Percentiles rank a stretch among this genome's conserved stretches.
phyloP scores from a whole-genome alignment of 2,113 vertebrate genomes.

The Chloropsis hardwickii region DNA sequence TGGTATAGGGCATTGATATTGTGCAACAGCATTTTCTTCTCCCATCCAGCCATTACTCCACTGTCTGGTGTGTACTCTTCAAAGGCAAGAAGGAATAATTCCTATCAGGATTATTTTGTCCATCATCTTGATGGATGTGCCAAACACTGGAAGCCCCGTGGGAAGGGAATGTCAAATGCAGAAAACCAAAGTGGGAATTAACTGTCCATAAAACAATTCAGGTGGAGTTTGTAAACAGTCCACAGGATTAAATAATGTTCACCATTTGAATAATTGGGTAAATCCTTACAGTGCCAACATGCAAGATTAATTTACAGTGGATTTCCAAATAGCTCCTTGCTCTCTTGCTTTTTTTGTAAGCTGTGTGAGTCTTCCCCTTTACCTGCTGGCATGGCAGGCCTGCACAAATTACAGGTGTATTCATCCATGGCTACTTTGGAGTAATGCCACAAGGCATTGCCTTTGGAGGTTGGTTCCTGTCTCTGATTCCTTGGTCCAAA shows the following conservation, averaged over 20 bases:
- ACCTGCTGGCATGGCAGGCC: not conserved
- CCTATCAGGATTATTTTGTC: not conserved
- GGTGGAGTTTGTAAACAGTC: not conserved
- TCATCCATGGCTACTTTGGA: not conserved
- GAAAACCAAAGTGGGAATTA: not conserved
- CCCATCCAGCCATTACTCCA: not conserved
- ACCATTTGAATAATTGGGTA: not conserved
- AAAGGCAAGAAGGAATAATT: not conserved
- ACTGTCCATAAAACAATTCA: not conserved
- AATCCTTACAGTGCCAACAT: not conserved
- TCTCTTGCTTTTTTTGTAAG: not conserved
- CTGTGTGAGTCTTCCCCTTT: not conserved
- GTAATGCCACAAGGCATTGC: not conserved
- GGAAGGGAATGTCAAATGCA: not conserved
- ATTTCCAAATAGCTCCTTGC: not conserved
- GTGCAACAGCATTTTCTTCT: not conserved
- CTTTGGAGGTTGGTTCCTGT: not conserved
- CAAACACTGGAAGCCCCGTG: not conserved
- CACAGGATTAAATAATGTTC: not conserved
- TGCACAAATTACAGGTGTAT: not conserved
- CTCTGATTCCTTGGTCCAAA: not conserved
- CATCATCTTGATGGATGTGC: not conserved
- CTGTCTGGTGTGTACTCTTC: not conserved
- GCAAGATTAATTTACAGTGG: not conserved
- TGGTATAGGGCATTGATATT: not conserved